These are phyloP conservation scores for Scalopus aquaticus DNA, from an alignment of 2,113 vertebrate genomes.

Conservation along the genomic window DNA sequence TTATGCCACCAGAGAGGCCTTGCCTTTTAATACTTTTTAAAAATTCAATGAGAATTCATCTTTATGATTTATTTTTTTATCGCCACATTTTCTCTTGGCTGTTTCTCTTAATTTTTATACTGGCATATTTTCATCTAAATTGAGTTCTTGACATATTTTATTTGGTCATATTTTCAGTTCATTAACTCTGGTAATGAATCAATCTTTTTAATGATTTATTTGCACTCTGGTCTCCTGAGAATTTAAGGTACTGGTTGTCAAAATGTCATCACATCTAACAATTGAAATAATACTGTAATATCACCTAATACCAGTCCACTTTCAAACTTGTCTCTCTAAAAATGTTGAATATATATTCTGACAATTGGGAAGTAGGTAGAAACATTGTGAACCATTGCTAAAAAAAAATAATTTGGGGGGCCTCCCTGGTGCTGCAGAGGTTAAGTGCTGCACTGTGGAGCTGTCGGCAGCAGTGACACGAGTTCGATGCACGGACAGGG, in stretches of 20 bases:
- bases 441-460: no score
- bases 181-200: neutral
- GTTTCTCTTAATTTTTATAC: neutral
- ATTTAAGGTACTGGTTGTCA: neutral
- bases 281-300: neutral
- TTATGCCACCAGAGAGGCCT: no score
- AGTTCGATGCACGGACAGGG: no score
- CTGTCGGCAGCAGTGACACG: no score
- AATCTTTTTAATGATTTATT: neutral
- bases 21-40: neutral
- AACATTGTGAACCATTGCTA: neutral
- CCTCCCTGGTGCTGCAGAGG: no score
- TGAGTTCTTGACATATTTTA: neutral
- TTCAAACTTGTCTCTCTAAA: neutral
- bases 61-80: neutral
- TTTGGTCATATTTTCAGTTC: neutral
- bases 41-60: neutral
- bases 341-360: neutral
- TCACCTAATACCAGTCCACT: neutral
- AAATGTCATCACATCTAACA: neutral
- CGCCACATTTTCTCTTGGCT: neutral
- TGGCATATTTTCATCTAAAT: neutral
- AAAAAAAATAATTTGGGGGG: no score
- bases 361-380: neutral
- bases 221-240: neutral